Conservation (phyloP, 2,113 vertebrate genomes). For the Cygnus atratus region DNA sequence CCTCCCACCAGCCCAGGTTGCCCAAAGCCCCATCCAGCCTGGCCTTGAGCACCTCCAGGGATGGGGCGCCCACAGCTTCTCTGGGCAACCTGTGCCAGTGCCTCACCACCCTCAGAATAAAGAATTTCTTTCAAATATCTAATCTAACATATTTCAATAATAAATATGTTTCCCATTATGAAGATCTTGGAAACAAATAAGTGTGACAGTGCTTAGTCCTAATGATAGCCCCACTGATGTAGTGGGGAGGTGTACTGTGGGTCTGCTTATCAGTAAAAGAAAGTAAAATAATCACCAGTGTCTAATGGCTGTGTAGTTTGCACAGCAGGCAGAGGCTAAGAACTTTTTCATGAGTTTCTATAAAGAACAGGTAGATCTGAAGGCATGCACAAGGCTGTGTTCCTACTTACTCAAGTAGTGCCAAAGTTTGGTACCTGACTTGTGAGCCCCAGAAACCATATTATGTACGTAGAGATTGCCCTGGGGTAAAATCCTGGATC, state of each 20-base stretch:
- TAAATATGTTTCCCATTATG: not conserved
- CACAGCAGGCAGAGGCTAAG: not conserved
- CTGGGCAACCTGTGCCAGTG: not conserved
- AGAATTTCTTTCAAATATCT: not conserved
- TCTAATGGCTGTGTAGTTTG: not conserved
- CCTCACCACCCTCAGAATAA: not conserved
- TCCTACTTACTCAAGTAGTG: not conserved
- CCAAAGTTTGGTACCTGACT: fast-evolving
- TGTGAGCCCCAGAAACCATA: not conserved
- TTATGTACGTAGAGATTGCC: not conserved
- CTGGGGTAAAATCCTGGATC: not conserved
- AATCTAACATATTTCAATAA: not conserved
- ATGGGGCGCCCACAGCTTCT: not conserved
- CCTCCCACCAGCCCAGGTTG: not conserved
- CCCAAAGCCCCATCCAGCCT: not conserved
- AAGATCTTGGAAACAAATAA: not conserved
- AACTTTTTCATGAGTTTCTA: not conserved
- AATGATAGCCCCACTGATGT: fast-evolving
- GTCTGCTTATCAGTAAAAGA: not conserved
- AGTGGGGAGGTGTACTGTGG: not conserved
- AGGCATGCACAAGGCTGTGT: not conserved
- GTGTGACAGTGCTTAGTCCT: not conserved
- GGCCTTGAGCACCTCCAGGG: not conserved
- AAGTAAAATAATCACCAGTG: not conserved
- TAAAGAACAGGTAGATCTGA: not conserved